Base-by-base conservation (phyloP, 1,140 invertebrate genomes). In the Apis florea region DNA sequence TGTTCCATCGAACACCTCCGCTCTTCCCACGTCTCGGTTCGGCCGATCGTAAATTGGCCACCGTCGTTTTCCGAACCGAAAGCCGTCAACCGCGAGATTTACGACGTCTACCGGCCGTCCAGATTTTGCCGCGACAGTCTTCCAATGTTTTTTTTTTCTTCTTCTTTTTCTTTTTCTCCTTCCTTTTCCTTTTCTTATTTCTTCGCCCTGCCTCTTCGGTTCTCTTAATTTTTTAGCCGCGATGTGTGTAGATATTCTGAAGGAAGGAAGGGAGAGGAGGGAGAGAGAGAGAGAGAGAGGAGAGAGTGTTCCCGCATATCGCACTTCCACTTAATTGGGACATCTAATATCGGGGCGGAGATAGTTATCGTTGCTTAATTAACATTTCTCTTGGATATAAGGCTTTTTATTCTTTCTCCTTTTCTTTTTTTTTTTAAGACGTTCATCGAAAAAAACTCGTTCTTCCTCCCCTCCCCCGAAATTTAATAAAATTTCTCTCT, bases 41-140 rank as follows among this genome's bases (percentile, higher is more conserved):
- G 53, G 24, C 17, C 79, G 71, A 75, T 81, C 79, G 79, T 81
- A 81, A 81, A 81, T 81, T 81, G 79, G 79, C 79, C 71, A 67
- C 70, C 71, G 63, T 81, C 79, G 71, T 81, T 81, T 81, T 74
- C 71, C 79, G 75, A 40, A 51, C 63, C 63, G 79, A 81, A 81
- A 81, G 61, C 63, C 79, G 63, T 81, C 79, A 75, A 81, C 79
- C 54, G 71, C 17, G 72, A 81, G 79, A 81, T 81, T 81, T 81
- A 81, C 79, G 79, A 64, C 79, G 71, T 73, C 79, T 47, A 66
- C 71, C 68, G 59, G 47, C 26, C 61, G 71, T 67, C 53, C 58
- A 51, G 71, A 81, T 75, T 75, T 75, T 47, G 40, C 24, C 19
- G 40, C 54, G 72, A 81, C 79, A 75, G 26, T 40, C 31, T 40